Evolutionary conservation across 2,797 vertebrate species (phyloP).

Genomic region (Molossus alvarezi): DNA sequence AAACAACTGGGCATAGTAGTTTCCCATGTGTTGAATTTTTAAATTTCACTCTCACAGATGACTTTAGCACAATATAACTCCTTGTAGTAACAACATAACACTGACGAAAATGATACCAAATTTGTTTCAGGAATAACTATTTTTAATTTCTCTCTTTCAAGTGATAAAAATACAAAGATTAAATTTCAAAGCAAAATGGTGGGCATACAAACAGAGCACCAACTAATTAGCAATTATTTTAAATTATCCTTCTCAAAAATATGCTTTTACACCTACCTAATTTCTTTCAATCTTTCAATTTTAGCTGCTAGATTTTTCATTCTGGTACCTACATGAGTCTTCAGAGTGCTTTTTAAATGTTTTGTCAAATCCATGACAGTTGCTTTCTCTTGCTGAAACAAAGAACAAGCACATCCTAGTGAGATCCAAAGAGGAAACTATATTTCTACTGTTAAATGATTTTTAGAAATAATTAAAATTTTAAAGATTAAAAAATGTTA

Average conservation of each 20-base stretch:
- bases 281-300: slow-evolving; percentile 87
- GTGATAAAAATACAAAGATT: slow-evolving; percentile 69
- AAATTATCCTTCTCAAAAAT: slow-evolving; percentile 63
- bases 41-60: slow-evolving; percentile 47
- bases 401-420: slow-evolving; percentile 55
- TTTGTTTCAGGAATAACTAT: slow-evolving; percentile 32
- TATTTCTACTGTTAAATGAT: slow-evolving; percentile 46
- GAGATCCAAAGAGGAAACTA: slow-evolving; percentile 1
- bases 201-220: neutral
- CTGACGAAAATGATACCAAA: slow-evolving; percentile 25
- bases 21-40: slow-evolving; percentile 35
- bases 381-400: slow-evolving; percentile 89
- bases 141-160: slow-evolving; percentile 55
- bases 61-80: neutral
- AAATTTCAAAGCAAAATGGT: slow-evolving; percentile 42
- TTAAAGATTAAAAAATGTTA: slow-evolving; percentile 57
- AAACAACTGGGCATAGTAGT: neutral
- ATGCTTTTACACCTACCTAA: slow-evolving; percentile 82
- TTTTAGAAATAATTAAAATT: slow-evolving; percentile 58
- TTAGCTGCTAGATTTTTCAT: slow-evolving; percentile 87
- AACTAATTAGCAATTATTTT: slow-evolving; percentile 55
- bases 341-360: slow-evolving; percentile 85
- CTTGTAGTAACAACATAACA: slow-evolving; percentile 17
- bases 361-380: slow-evolving; percentile 83
- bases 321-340: slow-evolving; percentile 84